These are phyloP conservation scores for Oryzias curvinotus DNA, from an alignment of 2,113 vertebrate genomes.

Conservation along the genomic window DNA sequence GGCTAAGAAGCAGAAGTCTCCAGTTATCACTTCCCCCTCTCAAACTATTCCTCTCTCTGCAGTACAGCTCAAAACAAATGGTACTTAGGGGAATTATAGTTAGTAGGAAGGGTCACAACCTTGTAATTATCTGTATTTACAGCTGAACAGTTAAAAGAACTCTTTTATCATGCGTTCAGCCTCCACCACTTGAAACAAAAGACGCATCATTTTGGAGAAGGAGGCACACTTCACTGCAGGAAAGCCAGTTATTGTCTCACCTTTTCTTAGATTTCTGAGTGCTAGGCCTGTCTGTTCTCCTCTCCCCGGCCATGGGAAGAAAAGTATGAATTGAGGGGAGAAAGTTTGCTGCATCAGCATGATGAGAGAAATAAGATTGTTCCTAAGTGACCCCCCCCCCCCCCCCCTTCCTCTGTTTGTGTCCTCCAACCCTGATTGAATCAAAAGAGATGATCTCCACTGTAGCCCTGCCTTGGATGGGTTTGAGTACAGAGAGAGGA, in stretches of 20 bases:
- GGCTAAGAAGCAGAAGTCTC: slow-evolving; percentile 55
- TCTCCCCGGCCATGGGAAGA: slow-evolving; percentile 50
- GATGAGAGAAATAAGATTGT: slow-evolving; percentile 36
- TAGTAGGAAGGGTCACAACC: slow-evolving; percentile 25
- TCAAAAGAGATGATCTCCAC: slow-evolving; percentile 64
- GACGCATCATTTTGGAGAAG: too few relatives aligned
- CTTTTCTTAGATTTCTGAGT: slow-evolving; percentile 34
- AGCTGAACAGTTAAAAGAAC: slow-evolving; percentile 26
- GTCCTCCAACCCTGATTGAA: slow-evolving; percentile 56
- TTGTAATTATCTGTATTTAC: slow-evolving; percentile 40
- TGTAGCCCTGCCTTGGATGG: slow-evolving; percentile 57
- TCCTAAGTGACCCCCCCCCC: slow-evolving; percentile 29
- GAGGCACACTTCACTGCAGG: too few relatives aligned
- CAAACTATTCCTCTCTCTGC: slow-evolving; percentile 20
- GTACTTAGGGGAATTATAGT: slow-evolving; percentile 35
- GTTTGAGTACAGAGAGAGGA: slow-evolving; percentile 57
- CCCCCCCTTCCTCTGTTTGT: slow-evolving; percentile 19
- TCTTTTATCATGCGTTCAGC: background rate
- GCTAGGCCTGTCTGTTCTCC: slow-evolving; percentile 32
- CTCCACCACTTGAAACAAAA: background rate
- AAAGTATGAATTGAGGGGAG: slow-evolving; percentile 59
- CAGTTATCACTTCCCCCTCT: slow-evolving; percentile 33
- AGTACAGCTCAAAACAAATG: slow-evolving; percentile 45
- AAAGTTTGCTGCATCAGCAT: slow-evolving; percentile 36
- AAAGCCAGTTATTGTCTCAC: background rate